phyloP scores from a whole-genome alignment of 2,113 vertebrate genomes.

The Phyllostomus hastatus region DNA sequence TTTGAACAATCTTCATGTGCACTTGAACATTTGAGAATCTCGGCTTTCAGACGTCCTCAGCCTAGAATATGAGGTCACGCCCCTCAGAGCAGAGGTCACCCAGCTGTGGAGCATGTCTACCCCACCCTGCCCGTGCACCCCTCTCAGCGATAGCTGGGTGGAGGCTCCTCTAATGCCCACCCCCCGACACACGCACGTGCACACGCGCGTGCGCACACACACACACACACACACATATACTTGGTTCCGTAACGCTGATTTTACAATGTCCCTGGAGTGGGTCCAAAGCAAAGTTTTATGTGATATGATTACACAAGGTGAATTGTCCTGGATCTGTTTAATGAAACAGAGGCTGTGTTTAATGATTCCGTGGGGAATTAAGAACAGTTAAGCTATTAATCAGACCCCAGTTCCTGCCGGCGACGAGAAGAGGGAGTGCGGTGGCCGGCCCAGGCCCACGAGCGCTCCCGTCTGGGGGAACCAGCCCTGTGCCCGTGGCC shows the following conservation, averaged over 20 bases:
- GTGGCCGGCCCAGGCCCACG: background rate
- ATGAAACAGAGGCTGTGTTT: conserved; percentile 78
- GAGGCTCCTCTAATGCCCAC: background rate
- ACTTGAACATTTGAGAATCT: background rate
- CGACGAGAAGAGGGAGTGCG: background rate
- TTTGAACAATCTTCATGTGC: background rate
- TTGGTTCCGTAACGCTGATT: conserved; percentile 81
- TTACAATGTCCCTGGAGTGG: conserved; percentile 76
- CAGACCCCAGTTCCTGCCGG: conserved; percentile 51
- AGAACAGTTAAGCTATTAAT: conserved; percentile 68
- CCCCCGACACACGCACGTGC: too few relatives aligned
- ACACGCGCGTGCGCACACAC: too few relatives aligned
- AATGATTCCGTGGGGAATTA: conserved; percentile 74
- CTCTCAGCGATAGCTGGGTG: background rate
- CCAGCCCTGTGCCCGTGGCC: rapidly evolving
- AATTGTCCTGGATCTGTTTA: conserved; percentile 79
- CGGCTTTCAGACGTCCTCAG: background rate
- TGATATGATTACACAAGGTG: conserved; percentile 83
- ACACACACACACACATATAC: too few relatives aligned
- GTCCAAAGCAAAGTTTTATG: conserved; percentile 83
- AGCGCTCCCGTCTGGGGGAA: rapidly evolving
- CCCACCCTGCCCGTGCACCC: background rate
- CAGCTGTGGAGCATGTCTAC: background rate
- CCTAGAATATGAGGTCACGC: too few relatives aligned
- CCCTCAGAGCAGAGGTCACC: background rate